phyloP scores from a whole-genome alignment of 2,888 invertebrate genomes.

The Oligia latruncula region DNA sequence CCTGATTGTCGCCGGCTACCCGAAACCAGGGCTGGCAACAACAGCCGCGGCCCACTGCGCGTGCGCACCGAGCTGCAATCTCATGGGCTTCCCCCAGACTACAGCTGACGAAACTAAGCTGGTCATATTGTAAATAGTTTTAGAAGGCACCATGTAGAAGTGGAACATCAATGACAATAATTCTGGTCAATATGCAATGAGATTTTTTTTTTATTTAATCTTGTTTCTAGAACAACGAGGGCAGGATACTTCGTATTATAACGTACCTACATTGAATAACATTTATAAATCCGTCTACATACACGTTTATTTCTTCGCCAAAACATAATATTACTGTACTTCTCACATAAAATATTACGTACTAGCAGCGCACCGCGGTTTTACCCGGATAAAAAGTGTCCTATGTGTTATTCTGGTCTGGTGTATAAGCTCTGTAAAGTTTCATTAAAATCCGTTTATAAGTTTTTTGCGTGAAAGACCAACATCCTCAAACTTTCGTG shows the following conservation, averaged over 20 bases:
- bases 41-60: slow-evolving; percentile 23
- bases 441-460: too few relatives aligned
- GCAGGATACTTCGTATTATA: neutral
- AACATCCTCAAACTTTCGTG: neutral
- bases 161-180: neutral
- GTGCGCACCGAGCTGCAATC: slow-evolving; percentile 29
- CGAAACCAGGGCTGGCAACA: slow-evolving; percentile 73
- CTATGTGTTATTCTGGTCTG: too few relatives aligned
- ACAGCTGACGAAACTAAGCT: slow-evolving; percentile 1
- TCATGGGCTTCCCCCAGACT: slow-evolving; percentile 41
- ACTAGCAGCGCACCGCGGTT: neutral
- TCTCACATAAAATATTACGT: slow-evolving; percentile 2
- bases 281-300: neutral
- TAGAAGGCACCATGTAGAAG: neutral
- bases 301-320: slow-evolving; percentile 8
- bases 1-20: slow-evolving; percentile 87
- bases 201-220: neutral
- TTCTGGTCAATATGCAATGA: neutral
- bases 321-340: neutral
- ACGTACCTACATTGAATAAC: neutral
- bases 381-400: too few relatives aligned
- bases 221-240: neutral
- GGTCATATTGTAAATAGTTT: neutral
- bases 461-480: neutral
- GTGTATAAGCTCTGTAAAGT: too few relatives aligned